Conservation (phyloP, 2,797 vertebrate genomes). For the Ctenosaura bakeri region DNA sequence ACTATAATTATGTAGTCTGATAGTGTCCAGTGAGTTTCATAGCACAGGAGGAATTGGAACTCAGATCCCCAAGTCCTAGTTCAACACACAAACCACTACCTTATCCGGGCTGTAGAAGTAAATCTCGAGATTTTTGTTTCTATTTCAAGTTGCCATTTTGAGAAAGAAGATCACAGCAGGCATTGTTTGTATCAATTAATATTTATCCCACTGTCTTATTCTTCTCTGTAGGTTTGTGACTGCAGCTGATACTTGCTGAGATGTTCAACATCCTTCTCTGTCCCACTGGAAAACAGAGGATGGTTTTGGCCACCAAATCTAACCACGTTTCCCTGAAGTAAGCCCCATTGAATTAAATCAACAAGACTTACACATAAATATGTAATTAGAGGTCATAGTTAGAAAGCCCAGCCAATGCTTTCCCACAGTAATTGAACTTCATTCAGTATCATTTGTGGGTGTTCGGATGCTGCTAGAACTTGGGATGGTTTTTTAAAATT, state of each 20-base stretch:
- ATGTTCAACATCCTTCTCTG: background rate
- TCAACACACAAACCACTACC: no score
- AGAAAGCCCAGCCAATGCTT: background rate
- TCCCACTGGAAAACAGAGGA: background rate
- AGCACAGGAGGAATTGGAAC: no score
- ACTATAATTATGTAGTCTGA: no score
- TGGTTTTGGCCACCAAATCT: background rate
- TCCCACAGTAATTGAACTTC: background rate
- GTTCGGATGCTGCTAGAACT: background rate
- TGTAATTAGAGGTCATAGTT: background rate
- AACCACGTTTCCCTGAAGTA: background rate
- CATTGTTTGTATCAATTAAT: constrained; percentile 61
- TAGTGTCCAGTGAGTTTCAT: no score
- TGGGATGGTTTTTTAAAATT: no score
- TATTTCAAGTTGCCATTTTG: background rate
- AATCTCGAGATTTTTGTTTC: background rate
- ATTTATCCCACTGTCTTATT: constrained; percentile 29
- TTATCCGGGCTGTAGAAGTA: no score
- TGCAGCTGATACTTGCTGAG: background rate
- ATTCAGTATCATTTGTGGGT: background rate
- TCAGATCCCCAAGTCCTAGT: no score
- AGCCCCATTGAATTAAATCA: background rate
- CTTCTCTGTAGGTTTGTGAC: constrained; percentile 26
- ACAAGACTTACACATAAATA: background rate
- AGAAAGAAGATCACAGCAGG: constrained; percentile 68